phyloP scores from a whole-genome alignment of 2,888 invertebrate species.

The Drosophila sordidula region DNA sequence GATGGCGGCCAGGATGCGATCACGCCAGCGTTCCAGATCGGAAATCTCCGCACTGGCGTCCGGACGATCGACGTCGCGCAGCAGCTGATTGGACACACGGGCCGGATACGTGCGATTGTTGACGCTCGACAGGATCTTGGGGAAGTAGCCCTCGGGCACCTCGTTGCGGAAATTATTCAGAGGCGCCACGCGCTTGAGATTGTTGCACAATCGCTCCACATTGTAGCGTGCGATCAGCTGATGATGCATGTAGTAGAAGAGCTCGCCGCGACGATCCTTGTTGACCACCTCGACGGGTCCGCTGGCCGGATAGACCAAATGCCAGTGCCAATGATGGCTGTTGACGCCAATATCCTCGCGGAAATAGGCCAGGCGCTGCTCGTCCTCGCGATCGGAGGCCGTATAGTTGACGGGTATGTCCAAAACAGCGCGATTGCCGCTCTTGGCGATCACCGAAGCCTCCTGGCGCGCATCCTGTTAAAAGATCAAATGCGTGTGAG shows the following conservation, averaged over 20 bases:
- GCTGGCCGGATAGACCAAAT: constrained; percentile 92
- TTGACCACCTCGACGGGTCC: constrained; percentile 88
- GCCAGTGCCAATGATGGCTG: constrained; percentile 97
- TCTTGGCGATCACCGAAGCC: constrained; percentile 87
- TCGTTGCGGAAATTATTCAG: constrained; percentile 89
- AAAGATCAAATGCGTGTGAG: neutral
- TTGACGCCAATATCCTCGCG: constrained; percentile 94
- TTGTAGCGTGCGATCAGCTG: constrained; percentile 89
- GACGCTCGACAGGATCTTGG: constrained; percentile 90
- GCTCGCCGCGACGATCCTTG: constrained; percentile 90
- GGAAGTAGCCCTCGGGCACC: constrained; percentile 92
- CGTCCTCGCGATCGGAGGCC: constrained; percentile 90
- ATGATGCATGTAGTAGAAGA: constrained; percentile 91
- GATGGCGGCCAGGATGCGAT: constrained; percentile 90
- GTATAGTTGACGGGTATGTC: constrained; percentile 91
- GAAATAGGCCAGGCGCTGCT: constrained; percentile 93
- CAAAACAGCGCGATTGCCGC: constrained; percentile 86
- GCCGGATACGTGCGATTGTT: constrained; percentile 91
- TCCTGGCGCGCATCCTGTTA: constrained; percentile 88
- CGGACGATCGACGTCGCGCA: constrained; percentile 89
- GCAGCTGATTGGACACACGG: constrained; percentile 87
- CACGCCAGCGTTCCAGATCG: constrained; percentile 91
- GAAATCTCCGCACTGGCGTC: constrained; percentile 86
- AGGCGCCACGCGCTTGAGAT: constrained; percentile 88
- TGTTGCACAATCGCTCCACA: constrained; percentile 90